Percentiles rank a stretch among this genome's conserved stretches.
Evolutionary conservation across 1,140 invertebrate genomes (phyloP).

Genomic region (Schlechtendalia chinensis): DNA sequence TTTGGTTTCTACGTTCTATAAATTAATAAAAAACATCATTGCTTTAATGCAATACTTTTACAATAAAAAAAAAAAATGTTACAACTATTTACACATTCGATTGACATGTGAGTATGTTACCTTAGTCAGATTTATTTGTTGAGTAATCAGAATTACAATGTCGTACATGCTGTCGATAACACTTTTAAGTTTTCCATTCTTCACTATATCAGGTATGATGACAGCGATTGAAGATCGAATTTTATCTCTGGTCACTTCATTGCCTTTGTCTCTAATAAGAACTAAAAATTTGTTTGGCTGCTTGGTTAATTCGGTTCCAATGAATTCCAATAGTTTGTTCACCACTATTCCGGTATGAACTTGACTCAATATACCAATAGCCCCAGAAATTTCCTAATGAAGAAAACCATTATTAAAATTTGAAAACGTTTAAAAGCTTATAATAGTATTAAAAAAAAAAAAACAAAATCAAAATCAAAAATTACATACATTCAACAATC

Average conservation of each 20-base stretch:
- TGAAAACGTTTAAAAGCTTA: background rate
- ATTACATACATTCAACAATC: too few relatives aligned
- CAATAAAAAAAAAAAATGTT: background rate
- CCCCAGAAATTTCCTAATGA: conserved; percentile 29
- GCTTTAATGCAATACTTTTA: background rate
- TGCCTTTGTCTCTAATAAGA: conserved; percentile 42
- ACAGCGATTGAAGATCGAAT: conserved; percentile 34
- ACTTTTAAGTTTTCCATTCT: conserved; percentile 22
- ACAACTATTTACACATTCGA: background rate
- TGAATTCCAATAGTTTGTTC: conserved; percentile 36
- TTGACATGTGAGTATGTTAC: background rate
- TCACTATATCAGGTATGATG: conserved; percentile 24
- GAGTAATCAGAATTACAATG: conserved; percentile 35
- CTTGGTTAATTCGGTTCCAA: conserved; percentile 29
- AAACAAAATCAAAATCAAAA: background rate
- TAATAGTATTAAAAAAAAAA: background rate
- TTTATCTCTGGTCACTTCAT: conserved; percentile 21
- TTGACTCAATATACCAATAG: conserved; percentile 32
- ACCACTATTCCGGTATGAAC: conserved; percentile 30
- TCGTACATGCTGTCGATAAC: conserved; percentile 37
- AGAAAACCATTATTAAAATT: background rate
- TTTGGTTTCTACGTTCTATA: conserved; percentile 27
- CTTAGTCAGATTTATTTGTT: conserved; percentile 40
- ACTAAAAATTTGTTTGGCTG: conserved; percentile 44
- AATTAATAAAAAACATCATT: background rate